Evolutionary conservation across 2,113 vertebrate species (phyloP).

Genomic region (Epinephelus moara): DNA sequence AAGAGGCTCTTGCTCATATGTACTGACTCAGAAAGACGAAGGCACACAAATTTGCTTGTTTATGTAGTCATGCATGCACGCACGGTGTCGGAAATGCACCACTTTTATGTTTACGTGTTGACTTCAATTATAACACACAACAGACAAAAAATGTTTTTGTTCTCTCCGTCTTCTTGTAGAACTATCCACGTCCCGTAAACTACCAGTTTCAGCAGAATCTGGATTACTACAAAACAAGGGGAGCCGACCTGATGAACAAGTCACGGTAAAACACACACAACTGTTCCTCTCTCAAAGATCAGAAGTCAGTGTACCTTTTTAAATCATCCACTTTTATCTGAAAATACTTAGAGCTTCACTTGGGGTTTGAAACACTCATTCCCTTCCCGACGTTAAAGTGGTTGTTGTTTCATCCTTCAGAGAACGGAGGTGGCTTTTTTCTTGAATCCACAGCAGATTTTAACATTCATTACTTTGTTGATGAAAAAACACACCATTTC

Average conservation of each 20-base stretch:
- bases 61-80: conserved; percentile 14
- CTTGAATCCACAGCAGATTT: neutral
- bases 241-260: conserved; percentile 95
- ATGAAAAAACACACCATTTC: neutral
- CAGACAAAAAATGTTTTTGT: neutral
- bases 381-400: neutral
- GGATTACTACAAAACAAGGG: conserved; percentile 98
- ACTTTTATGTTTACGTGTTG: neutral
- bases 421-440: neutral
- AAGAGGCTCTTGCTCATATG: conserved; percentile 20
- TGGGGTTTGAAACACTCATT: neutral
- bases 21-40: conserved; percentile 45
- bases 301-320: neutral
- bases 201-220: conserved; percentile 98
- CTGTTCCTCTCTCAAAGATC: neutral
- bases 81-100: neutral
- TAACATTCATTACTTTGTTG: neutral
- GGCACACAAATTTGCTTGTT: conserved; percentile 5
- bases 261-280: conserved; percentile 85
- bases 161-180: conserved; percentile 76
- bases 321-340: neutral
- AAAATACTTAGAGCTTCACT: neutral
- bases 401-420: neutral
- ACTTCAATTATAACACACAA: neutral
- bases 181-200: conserved; percentile 94